Evolutionary conservation across 2,797 vertebrate genomes (phyloP), one percentile per base, ranked within the genome.

Genomic region (Brachymystax lenok): DNA sequence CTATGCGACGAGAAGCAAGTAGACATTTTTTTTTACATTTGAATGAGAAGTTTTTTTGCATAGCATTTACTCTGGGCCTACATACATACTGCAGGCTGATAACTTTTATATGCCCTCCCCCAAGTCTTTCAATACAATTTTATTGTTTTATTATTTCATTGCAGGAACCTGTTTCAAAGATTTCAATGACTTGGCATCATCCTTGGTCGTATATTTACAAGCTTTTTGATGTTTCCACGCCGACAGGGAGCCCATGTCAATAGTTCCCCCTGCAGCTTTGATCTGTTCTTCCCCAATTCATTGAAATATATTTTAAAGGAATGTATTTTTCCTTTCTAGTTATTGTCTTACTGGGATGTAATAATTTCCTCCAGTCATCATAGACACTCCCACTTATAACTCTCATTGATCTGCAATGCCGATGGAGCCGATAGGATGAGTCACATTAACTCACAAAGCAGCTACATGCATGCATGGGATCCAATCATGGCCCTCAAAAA

Each of bases 281-380:
- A 92, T 92, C 88, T 88, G 83, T 5, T 87, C 79, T 80, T 83
- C 76, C 54, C 69, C 74, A 72, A 82, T 81, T 88, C 85, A 80
- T 81, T 87, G 74, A 80, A 87, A 87, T 84, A 84, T 66, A 56
- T 80, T 87, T 78, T 77, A 84, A 78, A 81, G 66, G 70, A 81
- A 84, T 78, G 82, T 73, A 79, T 80, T 83, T 52, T 69, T 75
- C 69, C 73, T 80, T 64, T 76, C 71, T 78, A 77, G 68, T 86
- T 85, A 85, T 80, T 81, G 80, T 84, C 70, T 80, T 83, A 79
- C 76, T 89, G 83, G 74, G 74, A 73, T 82, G 80, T 86, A 91
- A 91, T 90, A 84, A 86, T 87, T 87, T 81, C 74, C 83, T 80
- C 75, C 82, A 82, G 88, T 90, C 86, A 86, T 86, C 85, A 80